Conservation (phyloP, 2,113 vertebrate species). For the Egretta garzetta region DNA sequence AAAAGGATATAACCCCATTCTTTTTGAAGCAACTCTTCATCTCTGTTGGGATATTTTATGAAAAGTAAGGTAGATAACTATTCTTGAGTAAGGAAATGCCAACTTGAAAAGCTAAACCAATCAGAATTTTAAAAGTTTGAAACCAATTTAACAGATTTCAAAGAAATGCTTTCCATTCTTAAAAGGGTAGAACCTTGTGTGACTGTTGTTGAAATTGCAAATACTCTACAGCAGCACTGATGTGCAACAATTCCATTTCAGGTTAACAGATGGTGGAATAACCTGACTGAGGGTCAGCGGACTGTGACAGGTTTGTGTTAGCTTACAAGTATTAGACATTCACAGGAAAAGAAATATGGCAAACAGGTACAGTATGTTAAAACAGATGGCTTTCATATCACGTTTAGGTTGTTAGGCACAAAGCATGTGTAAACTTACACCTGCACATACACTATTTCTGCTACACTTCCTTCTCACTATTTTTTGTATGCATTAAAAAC, state of each 20-base stretch:
- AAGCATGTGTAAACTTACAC: slow-evolving; percentile 20
- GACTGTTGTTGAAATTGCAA: not conserved
- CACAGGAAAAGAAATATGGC: slow-evolving; percentile 78
- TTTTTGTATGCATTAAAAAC: not conserved
- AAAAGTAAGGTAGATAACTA: not conserved
- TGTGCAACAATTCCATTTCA: slow-evolving; percentile 70
- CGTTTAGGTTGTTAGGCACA: slow-evolving; percentile 29
- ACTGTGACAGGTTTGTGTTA: slow-evolving; percentile 92
- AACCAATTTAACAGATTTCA: not conserved
- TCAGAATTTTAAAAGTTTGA: not conserved
- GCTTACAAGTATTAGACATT: slow-evolving; percentile 84
- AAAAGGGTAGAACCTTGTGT: not conserved
- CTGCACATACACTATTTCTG: not conserved
- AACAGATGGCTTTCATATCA: slow-evolving; percentile 62
- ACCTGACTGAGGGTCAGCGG: slow-evolving; percentile 90
- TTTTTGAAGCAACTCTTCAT: not conserved
- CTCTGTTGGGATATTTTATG: not conserved
- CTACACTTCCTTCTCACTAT: not conserved
- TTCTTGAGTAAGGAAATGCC: not conserved
- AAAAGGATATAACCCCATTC: not conserved
- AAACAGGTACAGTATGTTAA: slow-evolving; percentile 80
- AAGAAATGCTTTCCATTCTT: not conserved
- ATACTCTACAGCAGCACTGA: not conserved
- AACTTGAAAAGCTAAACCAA: not conserved
- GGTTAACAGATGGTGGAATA: slow-evolving; percentile 97